Evolutionary conservation across 2,113 vertebrate species (phyloP), one percentile per base, ranked within the genome.

Genomic region (Brachyhypopomus occidentalis): DNA sequence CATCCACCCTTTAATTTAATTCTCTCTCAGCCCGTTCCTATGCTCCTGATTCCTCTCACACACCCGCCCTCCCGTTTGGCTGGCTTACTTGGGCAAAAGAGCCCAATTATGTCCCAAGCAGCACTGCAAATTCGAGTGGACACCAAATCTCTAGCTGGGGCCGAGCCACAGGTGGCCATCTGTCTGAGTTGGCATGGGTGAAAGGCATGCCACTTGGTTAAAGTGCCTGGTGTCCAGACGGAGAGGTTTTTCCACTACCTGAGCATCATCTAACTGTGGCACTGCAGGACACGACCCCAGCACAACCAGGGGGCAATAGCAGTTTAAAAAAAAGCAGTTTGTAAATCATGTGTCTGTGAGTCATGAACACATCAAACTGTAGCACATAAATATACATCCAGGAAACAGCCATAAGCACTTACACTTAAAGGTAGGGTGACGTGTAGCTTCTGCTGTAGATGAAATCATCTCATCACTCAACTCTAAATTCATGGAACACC

Each of bases 181-280:
- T 83, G 78, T 81, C 86, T 70, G 58, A 80, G 56, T 59, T 85
- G 78, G 81, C 86, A 4, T 30, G 60, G 69, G 78, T 70, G 23
- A 80, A 76, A 82, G 79, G 70, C 67, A 76, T 5, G 23, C 38
- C 38, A 45, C 25, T 75, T 75, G 55, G 82, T 70, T 48, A 72
- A 59, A 79, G 48, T 30, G 22, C 72, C 62, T 64, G 41, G 73
- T 27, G 73, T 72, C 20, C 72, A 75, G 71, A 77, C 72, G 67
- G 81, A 73, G 81, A 80, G 69, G 64, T 83, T 86, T 83, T 80
- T 75, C 81, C 72, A 78, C 81, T 85, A 83, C 84, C 72, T 85
- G 84, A 82, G 30, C 67, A 80, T 73, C 72, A 76, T 67, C 81
- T 84, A 79, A 84, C 82, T 34, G 36, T 64, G 75, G 79, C 72